Conservation (phyloP, 2,888 invertebrate genomes). For the Melanostoma scalare region DNA sequence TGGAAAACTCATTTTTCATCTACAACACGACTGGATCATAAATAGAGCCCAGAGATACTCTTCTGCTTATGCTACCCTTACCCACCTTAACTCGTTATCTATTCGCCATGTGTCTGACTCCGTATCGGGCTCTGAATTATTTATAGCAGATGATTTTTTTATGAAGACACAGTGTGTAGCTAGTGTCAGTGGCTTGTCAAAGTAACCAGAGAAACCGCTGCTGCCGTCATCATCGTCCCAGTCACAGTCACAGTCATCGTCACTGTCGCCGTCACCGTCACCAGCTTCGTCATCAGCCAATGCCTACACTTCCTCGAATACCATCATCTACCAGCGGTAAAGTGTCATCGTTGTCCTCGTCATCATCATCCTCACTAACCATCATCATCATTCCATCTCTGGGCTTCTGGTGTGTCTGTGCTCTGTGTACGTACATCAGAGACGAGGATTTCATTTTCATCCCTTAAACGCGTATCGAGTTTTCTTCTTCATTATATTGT, state of each 20-base stretch:
- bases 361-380: conserved; percentile 29
- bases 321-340: conserved; percentile 13
- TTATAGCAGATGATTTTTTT: conserved; percentile 44
- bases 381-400: conserved; percentile 29
- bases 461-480: conserved; percentile 61
- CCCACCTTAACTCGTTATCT: background rate
- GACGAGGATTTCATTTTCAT: conserved; percentile 50
- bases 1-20: conserved; percentile 7
- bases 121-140: conserved; percentile 31
- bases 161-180: conserved; percentile 20
- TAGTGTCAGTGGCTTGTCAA: conserved; percentile 66
- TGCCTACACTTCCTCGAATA: conserved; percentile 2
- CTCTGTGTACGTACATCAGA: too few species aligned
- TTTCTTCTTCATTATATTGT: conserved; percentile 67
- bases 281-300: conserved; percentile 13
- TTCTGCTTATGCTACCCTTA: background rate
- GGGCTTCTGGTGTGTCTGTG: conserved; percentile 6
- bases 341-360: conserved; percentile 28
- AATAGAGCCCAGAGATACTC: conserved; percentile 1
- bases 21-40: conserved; percentile 15
- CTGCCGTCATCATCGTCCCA: conserved; percentile 18
- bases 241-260: conserved; percentile 14
- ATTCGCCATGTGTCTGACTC: conserved; percentile 14
- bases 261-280: conserved; percentile 15
- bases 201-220: conserved; percentile 60